Evolutionary conservation across 2,888 invertebrate genomes (phyloP), one percentile per base, ranked within the genome.

Genomic region (Quadriops clusia): DNA sequence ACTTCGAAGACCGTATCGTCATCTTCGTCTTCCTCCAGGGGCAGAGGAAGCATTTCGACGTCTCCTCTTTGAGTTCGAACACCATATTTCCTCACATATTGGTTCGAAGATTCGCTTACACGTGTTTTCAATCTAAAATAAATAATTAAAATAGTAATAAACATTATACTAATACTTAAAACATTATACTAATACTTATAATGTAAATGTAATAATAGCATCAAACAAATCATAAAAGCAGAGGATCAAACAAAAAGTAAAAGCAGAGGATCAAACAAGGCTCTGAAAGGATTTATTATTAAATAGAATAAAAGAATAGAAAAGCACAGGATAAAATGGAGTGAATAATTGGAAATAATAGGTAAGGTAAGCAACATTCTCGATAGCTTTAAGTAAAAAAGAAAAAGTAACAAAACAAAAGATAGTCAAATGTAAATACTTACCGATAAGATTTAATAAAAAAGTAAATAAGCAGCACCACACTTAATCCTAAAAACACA

Each of bases 1-100:
- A 58, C 38, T 38, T 60, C 61, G 46, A 61, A 60, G 16, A 61
- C 41, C 10, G 58, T 60, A 37, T 59, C 58, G 45, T 61, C 60
- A 23, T 60, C 60, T 14, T 61, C 60, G 28, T 59, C 59, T 30
- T 60, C 59, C 30, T 55, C 54, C 12, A 61, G 42, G n/a, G 58
- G 59, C 33, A 61, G 42, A 10, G 58, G 61, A 28, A 51, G 47
- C 60, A 61, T 61, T 49, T 61, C 60, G 10, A 60, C 46, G 42
- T 61, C 60, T 22, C 49, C 52, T 37, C 57, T 46, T 32, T 50
- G 49, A n/a, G 55, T 44, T 34, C 53, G 44, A 10, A 61, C 49
- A 3, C 61, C 61, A 42, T 61, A 61, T 43, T 60, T 61, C 32
- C 47, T 42, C 12, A 60, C 49, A 22, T n/a, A n/a, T n/a, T n/a